phyloP scores from a whole-genome alignment of 2,888 invertebrate genomes.

The Heliconius charithonia region DNA sequence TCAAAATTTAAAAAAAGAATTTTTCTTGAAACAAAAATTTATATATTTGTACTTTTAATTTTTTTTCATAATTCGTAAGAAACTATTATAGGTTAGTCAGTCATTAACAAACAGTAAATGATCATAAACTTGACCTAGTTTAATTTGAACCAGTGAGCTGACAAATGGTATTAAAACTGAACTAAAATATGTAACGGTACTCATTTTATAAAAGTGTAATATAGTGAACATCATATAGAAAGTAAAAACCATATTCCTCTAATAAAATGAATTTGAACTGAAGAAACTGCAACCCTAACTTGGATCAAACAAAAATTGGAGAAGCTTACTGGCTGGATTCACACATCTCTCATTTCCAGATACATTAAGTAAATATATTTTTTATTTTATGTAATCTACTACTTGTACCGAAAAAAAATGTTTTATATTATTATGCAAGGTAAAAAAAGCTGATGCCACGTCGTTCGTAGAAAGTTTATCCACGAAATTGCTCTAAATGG shows the following conservation, averaged over 20 bases:
- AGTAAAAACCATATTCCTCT: neutral
- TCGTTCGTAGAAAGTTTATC: too few relatives aligned
- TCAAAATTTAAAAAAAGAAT: too few relatives aligned
- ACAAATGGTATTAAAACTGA: constrained; percentile 19
- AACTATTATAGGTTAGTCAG: neutral
- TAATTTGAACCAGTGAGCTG: constrained; percentile 49
- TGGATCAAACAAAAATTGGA: neutral
- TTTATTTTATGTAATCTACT: neutral
- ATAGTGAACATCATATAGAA: neutral
- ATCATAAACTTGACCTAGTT: neutral
- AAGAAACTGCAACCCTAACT: neutral
- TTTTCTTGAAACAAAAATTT: neutral
- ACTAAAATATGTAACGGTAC: neutral
- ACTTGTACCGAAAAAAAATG: neutral
- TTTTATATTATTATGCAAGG: too few relatives aligned
- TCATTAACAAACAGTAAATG: constrained; percentile 10
- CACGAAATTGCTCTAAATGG: too few relatives aligned
- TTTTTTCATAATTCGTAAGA: neutral
- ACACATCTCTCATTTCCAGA: neutral
- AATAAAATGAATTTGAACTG: neutral
- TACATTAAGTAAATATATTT: neutral
- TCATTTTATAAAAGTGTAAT: neutral
- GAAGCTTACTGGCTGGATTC: neutral
- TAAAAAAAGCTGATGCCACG: too few relatives aligned
- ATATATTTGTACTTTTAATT: neutral